Conservation (phyloP, 1,140 invertebrate species). For the Anoplophora glabripennis region DNA sequence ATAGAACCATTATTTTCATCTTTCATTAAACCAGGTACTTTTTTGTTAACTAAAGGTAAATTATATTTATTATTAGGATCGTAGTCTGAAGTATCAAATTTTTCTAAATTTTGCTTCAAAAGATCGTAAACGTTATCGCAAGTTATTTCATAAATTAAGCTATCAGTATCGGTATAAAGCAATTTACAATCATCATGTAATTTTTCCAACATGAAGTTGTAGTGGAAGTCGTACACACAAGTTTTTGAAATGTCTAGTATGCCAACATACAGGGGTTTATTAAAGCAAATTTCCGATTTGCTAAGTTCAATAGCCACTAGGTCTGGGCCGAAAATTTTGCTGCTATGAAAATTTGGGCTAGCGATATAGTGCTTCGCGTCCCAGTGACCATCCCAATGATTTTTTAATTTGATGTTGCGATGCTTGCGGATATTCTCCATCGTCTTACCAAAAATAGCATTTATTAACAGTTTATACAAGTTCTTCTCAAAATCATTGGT, state of each 20-base stretch:
- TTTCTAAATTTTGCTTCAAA: constrained; percentile 36
- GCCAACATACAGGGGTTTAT: constrained; percentile 50
- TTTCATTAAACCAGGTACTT: too few relatives aligned
- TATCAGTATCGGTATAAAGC: constrained; percentile 31
- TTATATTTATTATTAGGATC: too few relatives aligned
- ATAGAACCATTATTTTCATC: too few relatives aligned
- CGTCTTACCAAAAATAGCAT: constrained; percentile 50
- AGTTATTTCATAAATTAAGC: constrained; percentile 33
- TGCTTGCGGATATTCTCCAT: constrained; percentile 48
- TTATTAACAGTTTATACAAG: constrained; percentile 53
- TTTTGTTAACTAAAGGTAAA: too few relatives aligned
- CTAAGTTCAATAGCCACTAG: constrained; percentile 45
- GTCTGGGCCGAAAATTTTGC: constrained; percentile 42
- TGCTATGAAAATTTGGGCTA: constrained; percentile 20
- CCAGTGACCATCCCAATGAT: constrained; percentile 16
- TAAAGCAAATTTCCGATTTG: constrained; percentile 38
- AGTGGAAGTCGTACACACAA: constrained; percentile 36
- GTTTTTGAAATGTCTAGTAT: constrained; percentile 46
- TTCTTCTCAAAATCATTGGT: constrained; percentile 53
- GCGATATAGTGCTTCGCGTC: constrained; percentile 16
- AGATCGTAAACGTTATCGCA: constrained; percentile 26
- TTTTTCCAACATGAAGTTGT: constrained; percentile 30
- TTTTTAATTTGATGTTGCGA: constrained; percentile 14
- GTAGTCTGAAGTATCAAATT: too few relatives aligned
- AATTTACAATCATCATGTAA: constrained; percentile 28